Evolutionary conservation across 2,888 invertebrate species (phyloP).

Genomic region (Ischnus inquisitorius): DNA sequence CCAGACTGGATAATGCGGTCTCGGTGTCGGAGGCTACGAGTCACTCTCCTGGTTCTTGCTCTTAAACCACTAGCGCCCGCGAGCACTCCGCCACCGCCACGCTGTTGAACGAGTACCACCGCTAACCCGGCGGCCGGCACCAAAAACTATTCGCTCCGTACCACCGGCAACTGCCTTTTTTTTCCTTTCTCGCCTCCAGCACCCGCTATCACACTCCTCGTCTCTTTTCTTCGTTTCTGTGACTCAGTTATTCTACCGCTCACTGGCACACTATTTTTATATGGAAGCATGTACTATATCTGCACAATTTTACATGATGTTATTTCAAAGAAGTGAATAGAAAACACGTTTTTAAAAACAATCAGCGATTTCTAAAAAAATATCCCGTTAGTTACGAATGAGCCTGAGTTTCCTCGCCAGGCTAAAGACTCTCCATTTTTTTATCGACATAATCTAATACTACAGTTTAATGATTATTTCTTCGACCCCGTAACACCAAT

Average conservation of each 20-base stretch:
- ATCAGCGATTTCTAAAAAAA: neutral
- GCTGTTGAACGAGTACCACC: conserved; percentile 34
- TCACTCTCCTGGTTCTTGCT: conserved; percentile 76
- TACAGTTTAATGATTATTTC: too few species aligned
- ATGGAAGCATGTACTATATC: neutral
- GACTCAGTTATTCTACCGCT: neutral
- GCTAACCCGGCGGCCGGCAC: conserved; percentile 58
- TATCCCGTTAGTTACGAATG: too few species aligned
- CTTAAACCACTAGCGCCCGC: conserved; percentile 64
- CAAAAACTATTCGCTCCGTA: conserved; percentile 73
- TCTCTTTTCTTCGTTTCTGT: conserved; percentile 15
- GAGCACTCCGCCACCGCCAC: conserved; percentile 41
- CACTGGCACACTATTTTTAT: conserved; percentile 1
- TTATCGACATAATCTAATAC: too few species aligned
- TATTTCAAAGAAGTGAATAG: neutral
- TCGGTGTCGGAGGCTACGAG: conserved; percentile 71
- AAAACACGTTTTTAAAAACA: neutral
- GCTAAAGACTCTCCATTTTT: too few species aligned
- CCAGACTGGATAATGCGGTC: conserved; percentile 73
- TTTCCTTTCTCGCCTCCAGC: conserved; percentile 39
- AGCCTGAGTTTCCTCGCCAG: too few species aligned
- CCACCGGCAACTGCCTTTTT: conserved; percentile 38
- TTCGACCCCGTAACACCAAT: too few species aligned
- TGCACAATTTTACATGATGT: neutral
- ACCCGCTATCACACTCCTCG: conserved; percentile 32